Evolutionary conservation across 2,113 vertebrate genomes (phyloP), one percentile per base, ranked within the genome.

Genomic region (Lichenostomus cassidix): DNA sequence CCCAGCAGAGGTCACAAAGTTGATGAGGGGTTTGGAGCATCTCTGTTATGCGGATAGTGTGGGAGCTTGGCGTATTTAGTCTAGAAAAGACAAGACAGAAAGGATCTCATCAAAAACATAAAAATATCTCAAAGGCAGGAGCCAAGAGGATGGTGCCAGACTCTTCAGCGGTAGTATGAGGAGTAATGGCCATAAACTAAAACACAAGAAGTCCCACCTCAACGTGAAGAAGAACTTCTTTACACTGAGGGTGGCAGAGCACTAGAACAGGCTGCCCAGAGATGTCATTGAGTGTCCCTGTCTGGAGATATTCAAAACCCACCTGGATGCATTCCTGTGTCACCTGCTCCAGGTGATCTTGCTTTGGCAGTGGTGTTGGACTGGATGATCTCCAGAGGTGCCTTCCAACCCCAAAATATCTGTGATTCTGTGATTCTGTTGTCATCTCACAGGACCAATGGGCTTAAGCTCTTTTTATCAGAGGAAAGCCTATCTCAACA

Each of bases 91-190:
- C 28, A 31, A 35, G 27, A 33, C 44, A 64, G n/a, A 19, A 18
- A 3, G 17, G 11, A 27, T 42, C 59, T 42, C 59, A 28, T 42
- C 9, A 80, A 31, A 29, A 29, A 60, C 7, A 15, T 21, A 49
- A 8, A 71, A 63, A 31, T 33, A 27, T 15, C 35, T 58, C 25
- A 13, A 37, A 49, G 8, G 10, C 0, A 0, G 3, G 2, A 64
- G 6, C 22, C 24, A 56, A 27, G 50, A 64, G 11, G 7, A 12
- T 41, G 58, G 16, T 64, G 10, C 20, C 25, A 29, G 41, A 21
- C 29, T 22, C 5, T 71, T 41, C 49, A 29, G 24, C 1, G 5
- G 23, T 8, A 58, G 23, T 1, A 53, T 15, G 23, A 87, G 35
- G 22, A 80, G 22, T 13, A 58, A 58, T 21, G 46, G 8, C 28